These are phyloP conservation scores for Paracyprichromis sp. DNA, from an alignment of 2,113 vertebrate genomes.

Conservation along the genomic window DNA sequence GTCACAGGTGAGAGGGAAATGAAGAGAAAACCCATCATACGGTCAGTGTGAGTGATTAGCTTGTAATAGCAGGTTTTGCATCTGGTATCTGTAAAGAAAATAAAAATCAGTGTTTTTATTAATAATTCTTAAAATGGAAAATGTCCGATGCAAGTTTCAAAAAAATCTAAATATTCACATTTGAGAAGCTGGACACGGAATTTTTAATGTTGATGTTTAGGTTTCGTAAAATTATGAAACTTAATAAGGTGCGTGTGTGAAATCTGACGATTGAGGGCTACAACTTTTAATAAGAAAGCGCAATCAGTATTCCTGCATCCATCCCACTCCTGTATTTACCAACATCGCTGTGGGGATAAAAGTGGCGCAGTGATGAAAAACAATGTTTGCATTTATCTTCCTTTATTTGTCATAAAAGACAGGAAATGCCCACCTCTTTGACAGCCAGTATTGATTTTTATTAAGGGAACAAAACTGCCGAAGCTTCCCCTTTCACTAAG, in stretches of 20 bases:
- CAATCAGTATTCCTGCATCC: background rate
- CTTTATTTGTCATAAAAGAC: background rate
- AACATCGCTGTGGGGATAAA: background rate
- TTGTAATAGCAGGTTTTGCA: background rate
- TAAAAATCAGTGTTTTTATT: background rate
- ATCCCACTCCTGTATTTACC: background rate
- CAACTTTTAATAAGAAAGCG: background rate
- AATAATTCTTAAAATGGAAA: background rate
- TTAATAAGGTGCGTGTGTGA: background rate
- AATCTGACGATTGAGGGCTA: background rate
- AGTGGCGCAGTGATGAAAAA: background rate
- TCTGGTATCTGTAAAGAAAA: background rate
- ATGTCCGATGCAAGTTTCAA: fast-evolving
- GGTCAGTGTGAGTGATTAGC: background rate
- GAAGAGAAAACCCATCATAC: background rate
- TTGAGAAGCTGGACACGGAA: background rate
- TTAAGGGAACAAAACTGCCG: background rate
- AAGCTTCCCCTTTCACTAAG: background rate
- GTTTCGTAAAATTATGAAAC: background rate
- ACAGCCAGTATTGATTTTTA: background rate
- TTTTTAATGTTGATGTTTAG: background rate
- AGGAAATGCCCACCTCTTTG: background rate
- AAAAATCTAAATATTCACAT: background rate
- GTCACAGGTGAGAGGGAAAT: background rate
- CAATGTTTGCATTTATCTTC: background rate